phyloP scores from a whole-genome alignment of 2,797 vertebrate species.

The Bradypus variegatus region DNA sequence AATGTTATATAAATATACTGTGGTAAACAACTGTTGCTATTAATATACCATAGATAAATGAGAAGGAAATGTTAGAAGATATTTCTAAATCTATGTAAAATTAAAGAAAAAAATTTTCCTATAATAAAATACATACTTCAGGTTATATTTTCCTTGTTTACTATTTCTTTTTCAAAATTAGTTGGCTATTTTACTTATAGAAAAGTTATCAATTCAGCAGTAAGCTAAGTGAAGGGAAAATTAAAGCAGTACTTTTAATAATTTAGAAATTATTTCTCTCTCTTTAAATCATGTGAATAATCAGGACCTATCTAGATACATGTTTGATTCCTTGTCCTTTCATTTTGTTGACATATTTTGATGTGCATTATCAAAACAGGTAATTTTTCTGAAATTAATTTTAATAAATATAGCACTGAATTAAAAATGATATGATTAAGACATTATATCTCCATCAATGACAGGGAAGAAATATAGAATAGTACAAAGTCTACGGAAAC shows the following conservation, averaged over 20 bases:
- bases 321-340: not conserved
- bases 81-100: slow-evolving; percentile 32
- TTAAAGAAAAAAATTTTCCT: slow-evolving; percentile 6
- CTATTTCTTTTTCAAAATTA: slow-evolving; percentile 14
- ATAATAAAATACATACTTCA: slow-evolving; percentile 15
- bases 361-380: not conserved
- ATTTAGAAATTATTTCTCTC: not conserved
- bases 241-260: slow-evolving; percentile 11
- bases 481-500: slow-evolving; percentile 27
- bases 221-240: not conserved
- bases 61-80: not conserved
- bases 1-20: not conserved
- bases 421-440: not conserved
- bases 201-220: slow-evolving; percentile 2
- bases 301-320: not conserved
- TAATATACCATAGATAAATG: not conserved
- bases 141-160: not conserved
- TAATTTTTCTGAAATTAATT: slow-evolving; percentile 32
- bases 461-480: not conserved
- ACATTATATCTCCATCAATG: not conserved
- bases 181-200: not conserved
- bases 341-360: slow-evolving; percentile 15
- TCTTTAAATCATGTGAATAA: not conserved
- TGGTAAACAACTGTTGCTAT: slow-evolving; percentile 23
- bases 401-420: slow-evolving; percentile 12